Base-by-base conservation (phyloP, 2,888 invertebrate species). In the Pyrocoelia pectoralis region DNA sequence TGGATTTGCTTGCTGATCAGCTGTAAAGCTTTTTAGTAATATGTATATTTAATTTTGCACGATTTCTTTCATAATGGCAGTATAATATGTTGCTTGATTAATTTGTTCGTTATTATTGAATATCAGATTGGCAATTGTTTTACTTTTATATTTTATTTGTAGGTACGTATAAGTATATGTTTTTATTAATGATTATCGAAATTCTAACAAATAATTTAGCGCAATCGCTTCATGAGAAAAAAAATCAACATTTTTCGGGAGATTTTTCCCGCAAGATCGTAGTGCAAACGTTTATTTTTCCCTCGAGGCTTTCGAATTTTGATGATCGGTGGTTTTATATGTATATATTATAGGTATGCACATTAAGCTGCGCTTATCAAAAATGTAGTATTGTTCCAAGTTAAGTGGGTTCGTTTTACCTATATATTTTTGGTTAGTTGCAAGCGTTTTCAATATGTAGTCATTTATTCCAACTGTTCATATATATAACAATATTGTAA, bases 1-100 rank as follows among this genome's bases (percentile, higher is more conserved):
- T 85, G 84, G 84, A 84, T 83, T 83, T 84, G 84, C 83, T 82
- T 82, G 83, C 82, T 83, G 83, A 82, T 84, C 74, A 74, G 72
- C 67, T 70, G 71, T 73, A 69, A 53, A 24, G 66, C 62, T 59
- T 62, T 18, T 66, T 58, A 46, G 9, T 12, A 13, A 28, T 49
- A 49, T 33, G 15, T 48, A 48, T 24, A 18, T 28, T 56, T 60
- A 38, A 17, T 54, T 59, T 60, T 14, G 60, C 54, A 60, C 33
- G 60, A 10, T 54, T 60, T 54, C n/a, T n/a, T 59, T 17, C 14
- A 43, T 41, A 48, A 55, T 43, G 40, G 49, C 60, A 29, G 10
- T 55, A 15, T 13, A 43, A 33, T 60, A 40, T 50, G 38, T 50
- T 60, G 59, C 55, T 60, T 53, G 49, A 60, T 49, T 60, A 60